Evolutionary conservation across 1,140 invertebrate genomes (phyloP).

Genomic region (Phocides pigmalion): DNA sequence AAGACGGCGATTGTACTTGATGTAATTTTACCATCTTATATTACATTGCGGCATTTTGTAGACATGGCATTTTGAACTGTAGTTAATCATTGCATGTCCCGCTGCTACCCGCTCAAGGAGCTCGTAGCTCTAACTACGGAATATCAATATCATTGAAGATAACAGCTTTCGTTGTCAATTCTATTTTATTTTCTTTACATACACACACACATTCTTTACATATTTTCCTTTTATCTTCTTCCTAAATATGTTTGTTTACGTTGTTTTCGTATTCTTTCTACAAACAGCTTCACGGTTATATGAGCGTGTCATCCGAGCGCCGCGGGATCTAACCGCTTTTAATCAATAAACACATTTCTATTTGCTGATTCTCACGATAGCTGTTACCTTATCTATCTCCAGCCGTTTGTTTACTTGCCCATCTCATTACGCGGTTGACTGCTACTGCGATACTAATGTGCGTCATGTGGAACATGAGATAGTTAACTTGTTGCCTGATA

Average conservation of each 20-base stretch:
- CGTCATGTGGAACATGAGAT: not conserved
- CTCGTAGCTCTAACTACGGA: no score
- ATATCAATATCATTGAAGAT: no score
- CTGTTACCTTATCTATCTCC: not conserved
- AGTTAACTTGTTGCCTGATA: not conserved
- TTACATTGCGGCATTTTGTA: no score
- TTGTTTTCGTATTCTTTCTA: not conserved
- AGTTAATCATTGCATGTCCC: no score
- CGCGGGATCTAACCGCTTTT: not conserved
- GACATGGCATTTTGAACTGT: no score
- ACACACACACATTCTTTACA: no score
- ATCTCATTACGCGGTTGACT: not conserved
- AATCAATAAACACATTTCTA: not conserved
- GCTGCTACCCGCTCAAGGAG: no score
- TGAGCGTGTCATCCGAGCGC: not conserved
- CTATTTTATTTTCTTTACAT: no score
- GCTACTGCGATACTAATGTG: not conserved
- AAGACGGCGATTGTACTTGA: no score
- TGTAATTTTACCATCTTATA: no score
- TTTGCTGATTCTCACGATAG: not conserved
- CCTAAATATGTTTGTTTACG: not conserved
- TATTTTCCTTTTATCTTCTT: no score
- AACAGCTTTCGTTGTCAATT: no score
- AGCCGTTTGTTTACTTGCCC: conserved; percentile 19
- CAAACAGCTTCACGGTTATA: not conserved